Percentiles rank a stretch among this genome's conserved stretches.
Evolutionary conservation across 2,888 invertebrate species (phyloP).

Genomic region (Callinectes sapidus): DNA sequence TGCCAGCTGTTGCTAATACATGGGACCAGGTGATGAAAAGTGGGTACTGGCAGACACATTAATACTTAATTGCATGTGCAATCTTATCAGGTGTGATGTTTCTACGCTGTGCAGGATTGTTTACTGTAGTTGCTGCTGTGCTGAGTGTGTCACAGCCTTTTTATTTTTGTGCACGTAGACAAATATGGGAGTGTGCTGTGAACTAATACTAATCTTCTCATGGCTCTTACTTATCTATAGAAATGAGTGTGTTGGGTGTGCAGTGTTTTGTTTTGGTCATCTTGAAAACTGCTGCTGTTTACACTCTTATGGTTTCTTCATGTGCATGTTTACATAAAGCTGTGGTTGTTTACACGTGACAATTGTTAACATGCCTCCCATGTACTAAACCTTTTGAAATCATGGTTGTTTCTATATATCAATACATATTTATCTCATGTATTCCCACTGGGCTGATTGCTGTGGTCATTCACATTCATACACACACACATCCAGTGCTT

Average conservation of each 20-base stretch:
- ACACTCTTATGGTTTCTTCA: background rate
- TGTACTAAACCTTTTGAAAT: background rate
- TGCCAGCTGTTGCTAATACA: conserved; percentile 20
- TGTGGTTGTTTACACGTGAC: background rate
- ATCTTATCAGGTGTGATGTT: background rate
- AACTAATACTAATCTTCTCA: background rate
- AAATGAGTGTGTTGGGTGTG: background rate
- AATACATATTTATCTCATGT: background rate
- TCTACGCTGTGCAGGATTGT: background rate
- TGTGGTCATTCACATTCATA: background rate
- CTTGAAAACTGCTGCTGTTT: background rate
- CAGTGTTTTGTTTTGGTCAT: background rate
- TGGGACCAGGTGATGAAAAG: conserved; percentile 8
- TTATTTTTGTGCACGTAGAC: background rate
- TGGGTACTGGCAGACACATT: background rate
- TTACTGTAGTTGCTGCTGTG: background rate
- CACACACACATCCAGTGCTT: background rate
- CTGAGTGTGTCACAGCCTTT: background rate
- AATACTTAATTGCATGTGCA: background rate
- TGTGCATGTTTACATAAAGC: background rate
- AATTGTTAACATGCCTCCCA: background rate
- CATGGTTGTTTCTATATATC: background rate
- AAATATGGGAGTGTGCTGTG: background rate
- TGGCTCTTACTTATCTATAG: background rate
- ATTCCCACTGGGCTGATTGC: background rate